Evolutionary conservation across 2,797 vertebrate genomes (phyloP), one percentile per base, ranked within the genome.

Genomic region (Brotula barbata): DNA sequence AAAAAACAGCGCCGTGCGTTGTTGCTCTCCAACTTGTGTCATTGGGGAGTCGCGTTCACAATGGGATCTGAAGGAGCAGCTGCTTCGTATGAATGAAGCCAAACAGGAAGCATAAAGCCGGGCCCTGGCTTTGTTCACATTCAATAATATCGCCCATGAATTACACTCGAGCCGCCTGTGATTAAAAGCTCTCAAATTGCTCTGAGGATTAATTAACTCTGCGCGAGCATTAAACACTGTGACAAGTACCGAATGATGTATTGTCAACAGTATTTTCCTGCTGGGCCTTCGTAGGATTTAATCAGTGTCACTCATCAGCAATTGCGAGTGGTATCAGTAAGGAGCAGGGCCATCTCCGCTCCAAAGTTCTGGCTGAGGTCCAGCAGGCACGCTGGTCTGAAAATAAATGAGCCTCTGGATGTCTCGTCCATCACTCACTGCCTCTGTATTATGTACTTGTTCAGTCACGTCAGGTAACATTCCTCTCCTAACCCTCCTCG

Each of bases 381-480:
- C 8, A 44, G 36, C 16, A 16, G 17, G 56, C 37, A 31, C 6
- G n/a, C 16, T 47, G 16, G 45, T n/a, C 55, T 58, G 44, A 50
- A 25, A 51, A 44, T n/a, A 17, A 17, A n/a, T n/a, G 11, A 48
- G 52, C 53, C 34, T 43, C 2, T 50, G 37, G 39, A 36, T 19
- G 25, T 60, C 37, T 54, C 43, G n/a, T 60, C 53, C 48, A 49
- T 70, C 68, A 52, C 28, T 68, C 46, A 33, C 36, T 58, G 54
- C 42, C 28, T 58, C 14, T 51, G 28, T 60, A 8, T 68, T 68
- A 34, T 63, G 47, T 64, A 89, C 80, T 56, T 85, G 87, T 75
- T 60, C 56, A 48, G 70, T 82, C 81, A 83, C 71, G 77, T 78
- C 78, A 63, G 56, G 55, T 47, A 70, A 80, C 80, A 90, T 90